Evolutionary conservation across 2,797 vertebrate species (phyloP), one percentile per base, ranked within the genome.

Genomic region (Gobio occitaniae): DNA sequence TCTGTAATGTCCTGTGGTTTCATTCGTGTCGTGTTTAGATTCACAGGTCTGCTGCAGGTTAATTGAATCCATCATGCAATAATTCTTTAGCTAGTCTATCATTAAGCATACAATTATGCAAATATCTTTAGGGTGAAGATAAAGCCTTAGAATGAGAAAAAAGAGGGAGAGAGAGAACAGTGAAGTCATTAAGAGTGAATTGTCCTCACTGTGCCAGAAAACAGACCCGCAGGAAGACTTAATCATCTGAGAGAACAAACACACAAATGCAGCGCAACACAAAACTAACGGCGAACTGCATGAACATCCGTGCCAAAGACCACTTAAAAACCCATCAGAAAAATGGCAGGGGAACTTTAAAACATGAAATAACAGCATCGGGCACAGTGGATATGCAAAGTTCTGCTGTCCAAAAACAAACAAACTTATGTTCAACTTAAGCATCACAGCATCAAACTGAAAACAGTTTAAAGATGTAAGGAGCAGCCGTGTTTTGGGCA

Each of bases 21-120:
- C 84, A 80, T 78, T 84, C 80, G 48, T 32, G 66, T 61, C 87
- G 82, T 82, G 78, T 88, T 90, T 84, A 63, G 78, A 79, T 76
- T 87, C 82, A 87, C 70, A 83, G 76, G 85, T 90, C 77, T 52
- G 70, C 36, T 47, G 68, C n/a, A 72, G 80, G 80, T 82, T 82
- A 72, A 71, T 47, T 72, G 52, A 82, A 82, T 71, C 66, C 38
- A 59, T 72, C 38, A 59, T 52, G n/a, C 36, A 61, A 29, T 68
- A 72, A 21, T 36, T 19, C 54, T 61, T 59, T 19, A 61, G 52
- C 54, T 69, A n/a, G 13, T 82, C 80, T 38, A 32, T 59, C n/a
- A 61, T 82, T 61, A 82, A 59, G n/a, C 16, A 4, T 44, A 36
- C 21, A 70, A 72, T 82, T 82, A 82, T 72, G 68, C 68, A 72